A percentile compares a stretch with the other conserved stretches of the same genome.
Conservation (phyloP, 2,888 invertebrate species). For the Nomada goodeniana region DNA sequence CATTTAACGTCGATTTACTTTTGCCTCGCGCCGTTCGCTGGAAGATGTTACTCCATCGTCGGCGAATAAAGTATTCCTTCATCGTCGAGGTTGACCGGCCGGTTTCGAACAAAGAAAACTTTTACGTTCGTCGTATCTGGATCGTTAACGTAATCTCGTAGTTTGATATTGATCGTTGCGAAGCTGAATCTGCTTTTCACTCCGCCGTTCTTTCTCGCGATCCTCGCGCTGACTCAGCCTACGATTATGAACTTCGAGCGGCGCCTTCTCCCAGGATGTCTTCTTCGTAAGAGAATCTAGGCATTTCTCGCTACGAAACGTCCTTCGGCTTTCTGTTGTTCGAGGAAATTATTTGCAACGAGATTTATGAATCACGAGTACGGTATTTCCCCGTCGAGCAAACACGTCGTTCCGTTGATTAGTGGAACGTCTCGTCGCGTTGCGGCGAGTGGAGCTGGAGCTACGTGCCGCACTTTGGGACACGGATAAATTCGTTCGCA, state of each 20-base stretch:
- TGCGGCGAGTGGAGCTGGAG: conserved; percentile 6
- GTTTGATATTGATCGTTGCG: conserved; percentile 24
- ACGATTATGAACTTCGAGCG: background rate
- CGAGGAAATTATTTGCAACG: background rate
- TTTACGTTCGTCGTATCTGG: conserved; percentile 14
- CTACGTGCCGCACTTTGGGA: background rate
- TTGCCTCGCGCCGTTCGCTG: conserved; percentile 1
- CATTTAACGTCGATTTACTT: conserved; percentile 44
- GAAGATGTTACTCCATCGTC: conserved; percentile 21
- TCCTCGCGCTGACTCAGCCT: conserved; percentile 16
- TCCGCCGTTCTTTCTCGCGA: background rate
- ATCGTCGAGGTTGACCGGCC: background rate
- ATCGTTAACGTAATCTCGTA: conserved; percentile 8
- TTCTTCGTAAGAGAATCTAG: background rate
- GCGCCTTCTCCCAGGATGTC: background rate
- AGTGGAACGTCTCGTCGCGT: conserved; percentile 1
- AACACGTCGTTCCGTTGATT: conserved; percentile 27
- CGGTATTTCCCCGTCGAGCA: conserved; percentile 33
- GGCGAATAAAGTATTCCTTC: background rate
- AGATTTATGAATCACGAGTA: conserved; percentile 32
- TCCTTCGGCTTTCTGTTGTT: background rate
- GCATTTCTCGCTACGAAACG: background rate
- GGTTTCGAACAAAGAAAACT: conserved; percentile 23
- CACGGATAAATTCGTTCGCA: conserved; percentile 23
- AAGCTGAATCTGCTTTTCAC: conserved; percentile 18